Evolutionary conservation across 1,140 invertebrate species (phyloP), one percentile per base, ranked within the genome.

Genomic region (Micrasema minimum): DNA sequence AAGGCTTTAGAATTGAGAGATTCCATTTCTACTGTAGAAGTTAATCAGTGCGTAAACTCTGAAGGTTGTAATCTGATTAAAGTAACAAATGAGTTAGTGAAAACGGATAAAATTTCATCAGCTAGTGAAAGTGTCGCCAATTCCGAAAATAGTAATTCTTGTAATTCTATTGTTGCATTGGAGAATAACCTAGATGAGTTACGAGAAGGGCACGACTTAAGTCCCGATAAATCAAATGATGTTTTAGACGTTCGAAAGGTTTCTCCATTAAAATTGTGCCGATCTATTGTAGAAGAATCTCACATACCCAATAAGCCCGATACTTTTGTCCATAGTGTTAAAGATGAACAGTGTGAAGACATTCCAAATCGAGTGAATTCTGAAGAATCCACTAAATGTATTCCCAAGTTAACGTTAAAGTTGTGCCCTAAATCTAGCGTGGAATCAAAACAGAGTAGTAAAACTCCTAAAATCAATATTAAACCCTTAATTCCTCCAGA

Each of bases 401-500:
- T 70, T 55, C 68, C 68, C 12, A 70, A 70, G 38, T 43, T 70
- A 37, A 70, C 68, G 64, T 14, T 70, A 10, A 70, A 70, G 23
- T 57, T 69, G 26, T 16, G 78, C 64, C 77, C 71, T 75, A 82
- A 46, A 16, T 16, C 31, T 4, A 18, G 22, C 31, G 26, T 23
- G 3, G 66, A 69, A 69, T n/a, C 43, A 2, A 61, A 69, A 38
- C 43, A 2, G 7, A 59, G 2, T 35, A 26, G 4, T 20, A 69
- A 69, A 59, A 12, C 26, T 20, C 31, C 66, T 10, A 69, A 69
- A 48, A 7, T 69, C 10, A 84, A 81, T 65, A 83, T 83, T 53
- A 84, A 84, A 77, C 79, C 82, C 64, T 72, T 82, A 12, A 80
- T 74, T 72, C 80, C 77, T 51, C 80, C 79, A 46, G 35, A 45